These are phyloP conservation scores for Prionailurus bengalensis DNA, from an alignment of 2,113 vertebrate genomes.

Conservation along the genomic window DNA sequence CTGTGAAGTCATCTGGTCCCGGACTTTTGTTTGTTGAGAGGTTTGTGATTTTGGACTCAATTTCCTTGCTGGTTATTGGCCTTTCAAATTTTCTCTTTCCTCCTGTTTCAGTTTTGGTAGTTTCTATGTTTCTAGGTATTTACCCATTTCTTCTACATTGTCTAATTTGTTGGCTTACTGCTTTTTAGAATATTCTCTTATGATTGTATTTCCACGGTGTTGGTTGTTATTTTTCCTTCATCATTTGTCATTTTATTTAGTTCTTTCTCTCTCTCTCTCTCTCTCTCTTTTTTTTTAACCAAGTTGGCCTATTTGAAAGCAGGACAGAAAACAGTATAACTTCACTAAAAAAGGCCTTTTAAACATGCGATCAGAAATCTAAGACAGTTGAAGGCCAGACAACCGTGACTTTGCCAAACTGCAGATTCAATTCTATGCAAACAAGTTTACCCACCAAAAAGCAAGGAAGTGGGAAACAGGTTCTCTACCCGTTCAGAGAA, in stretches of 20 bases:
- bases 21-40: neutral
- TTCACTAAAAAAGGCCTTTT: neutral
- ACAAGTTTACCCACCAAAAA: neutral
- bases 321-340: neutral
- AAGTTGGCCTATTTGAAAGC: neutral
- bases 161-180: neutral
- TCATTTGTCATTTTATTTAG: neutral
- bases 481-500: too few species aligned
- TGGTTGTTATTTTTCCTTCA: neutral
- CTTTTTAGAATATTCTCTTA: neutral
- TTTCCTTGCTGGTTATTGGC: neutral
- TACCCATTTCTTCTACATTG: neutral
- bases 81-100: neutral
- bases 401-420: neutral
- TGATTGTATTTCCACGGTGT: neutral
- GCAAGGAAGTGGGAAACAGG: neutral
- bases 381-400: constrained; percentile 14
- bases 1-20: neutral
- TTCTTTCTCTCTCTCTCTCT: neutral
- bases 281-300: neutral
- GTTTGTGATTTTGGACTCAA: neutral
- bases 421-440: neutral
- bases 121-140: neutral
- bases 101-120: neutral
- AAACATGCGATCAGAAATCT: constrained; percentile 7